phyloP scores from a whole-genome alignment of 2,113 vertebrate genomes.

The Toxostoma redivivum region DNA sequence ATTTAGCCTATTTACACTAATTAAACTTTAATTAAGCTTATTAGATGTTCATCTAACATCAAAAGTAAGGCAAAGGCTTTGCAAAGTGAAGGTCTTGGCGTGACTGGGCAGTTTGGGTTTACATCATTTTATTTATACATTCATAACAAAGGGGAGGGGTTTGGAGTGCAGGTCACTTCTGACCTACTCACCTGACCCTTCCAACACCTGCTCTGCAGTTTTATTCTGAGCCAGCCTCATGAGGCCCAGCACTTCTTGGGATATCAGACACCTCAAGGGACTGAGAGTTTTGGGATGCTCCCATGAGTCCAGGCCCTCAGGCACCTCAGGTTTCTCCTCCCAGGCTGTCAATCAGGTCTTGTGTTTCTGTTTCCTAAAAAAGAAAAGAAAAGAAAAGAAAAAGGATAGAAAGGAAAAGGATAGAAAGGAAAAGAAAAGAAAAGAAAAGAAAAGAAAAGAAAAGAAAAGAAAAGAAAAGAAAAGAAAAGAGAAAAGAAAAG shows the following conservation, averaged over 20 bases:
- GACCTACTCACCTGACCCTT: background rate
- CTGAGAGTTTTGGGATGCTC: background rate
- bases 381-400: no score
- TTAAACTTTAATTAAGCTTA: slow-evolving; percentile 46
- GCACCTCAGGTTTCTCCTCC: background rate
- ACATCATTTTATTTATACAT: background rate
- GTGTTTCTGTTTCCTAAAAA: background rate
- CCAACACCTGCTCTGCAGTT: background rate
- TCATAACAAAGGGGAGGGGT: background rate
- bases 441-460: no score
- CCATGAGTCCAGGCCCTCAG: background rate
- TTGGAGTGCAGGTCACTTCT: background rate
- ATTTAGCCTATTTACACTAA: slow-evolving; percentile 31
- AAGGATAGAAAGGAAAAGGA: no score
- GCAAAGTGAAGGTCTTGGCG: background rate
- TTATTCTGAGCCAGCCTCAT: background rate
- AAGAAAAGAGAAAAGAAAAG: no score
- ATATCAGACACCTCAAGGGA: background rate
- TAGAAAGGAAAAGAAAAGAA: no score
- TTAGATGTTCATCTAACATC: background rate
- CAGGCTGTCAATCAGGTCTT: background rate
- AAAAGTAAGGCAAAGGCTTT: slow-evolving; percentile 15
- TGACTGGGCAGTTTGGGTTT: background rate
- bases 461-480: no score
- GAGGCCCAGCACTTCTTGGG: background rate